Evolutionary conservation across 2,113 vertebrate genomes (phyloP), one percentile per base, ranked within the genome.

Genomic region (Emberiza fucata): DNA sequence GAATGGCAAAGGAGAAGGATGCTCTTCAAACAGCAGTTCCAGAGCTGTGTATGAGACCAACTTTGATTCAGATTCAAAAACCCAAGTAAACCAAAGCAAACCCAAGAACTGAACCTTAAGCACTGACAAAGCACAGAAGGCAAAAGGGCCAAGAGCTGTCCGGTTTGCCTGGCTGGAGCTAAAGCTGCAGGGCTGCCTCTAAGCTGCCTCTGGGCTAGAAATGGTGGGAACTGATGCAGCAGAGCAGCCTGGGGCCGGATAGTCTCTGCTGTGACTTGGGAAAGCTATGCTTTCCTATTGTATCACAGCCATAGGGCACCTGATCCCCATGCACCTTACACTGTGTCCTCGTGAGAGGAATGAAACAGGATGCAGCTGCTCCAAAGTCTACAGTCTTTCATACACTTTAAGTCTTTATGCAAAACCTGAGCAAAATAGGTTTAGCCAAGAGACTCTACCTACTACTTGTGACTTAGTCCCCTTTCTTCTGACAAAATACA

Each of bases 151-250:
- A 4, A 63, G 64, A 83, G 35, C 64, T 0, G 15, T 35, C 71
- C 1, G 2, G 51, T 83, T 83, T 83, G 86, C 51, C 72, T 4
- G 8, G 81, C 86, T 77, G 44, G 7, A 92, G 79, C 91, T 63
- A 31, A 60, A 84, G 89, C 64, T 94, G 80, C 54, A 57, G 64
- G 79, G 39, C 60, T 88, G 72, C 16, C 35, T 88, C 50, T 31
- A 22, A 69, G 60, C 35, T 93, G 88, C 82, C 94, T 66, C 88
- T 88, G 91, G 88, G 92, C 88, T 92, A 83, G 68, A 70, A 83
- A 77, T 13, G 72, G 56, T 88, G 86, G 80, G 91, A 93, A 94
- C 29, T n/a, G 59, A 48, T 66, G 85, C 22, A 70, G 82, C 47
- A 73, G 35, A 70, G 76, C 86, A 86, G 90, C 95, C 90, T 66